Evolutionary conservation across 1,140 invertebrate genomes (phyloP).

Genomic region (Gryllus bimaculatus): DNA sequence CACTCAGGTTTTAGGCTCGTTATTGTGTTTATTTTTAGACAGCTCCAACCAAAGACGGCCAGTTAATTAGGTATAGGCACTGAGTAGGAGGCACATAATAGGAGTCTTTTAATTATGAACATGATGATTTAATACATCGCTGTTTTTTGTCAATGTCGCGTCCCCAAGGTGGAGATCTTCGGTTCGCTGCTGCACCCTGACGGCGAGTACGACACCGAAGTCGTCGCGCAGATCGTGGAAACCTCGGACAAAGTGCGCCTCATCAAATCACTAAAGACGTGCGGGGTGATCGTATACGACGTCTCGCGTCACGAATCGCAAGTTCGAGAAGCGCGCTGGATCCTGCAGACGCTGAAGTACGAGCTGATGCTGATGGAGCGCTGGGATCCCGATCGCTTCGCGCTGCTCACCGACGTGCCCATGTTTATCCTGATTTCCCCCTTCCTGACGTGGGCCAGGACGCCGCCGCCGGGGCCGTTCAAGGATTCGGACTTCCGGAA

Average conservation of each 20-base stretch:
- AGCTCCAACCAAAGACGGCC: too few species aligned
- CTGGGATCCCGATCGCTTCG: neutral
- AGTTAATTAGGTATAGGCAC: too few species aligned
- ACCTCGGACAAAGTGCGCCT: neutral
- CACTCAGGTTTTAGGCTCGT: too few species aligned
- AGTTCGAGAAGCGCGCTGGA: neutral
- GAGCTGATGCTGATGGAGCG: neutral
- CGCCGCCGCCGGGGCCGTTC: conserved; percentile 21
- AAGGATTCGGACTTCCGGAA: neutral
- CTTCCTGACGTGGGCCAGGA: conserved; percentile 49
- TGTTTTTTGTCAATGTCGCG: too few species aligned
- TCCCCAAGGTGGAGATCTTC: neutral
- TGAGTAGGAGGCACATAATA: too few species aligned
- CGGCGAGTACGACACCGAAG: neutral
- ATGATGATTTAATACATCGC: too few species aligned
- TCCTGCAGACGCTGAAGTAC: neutral
- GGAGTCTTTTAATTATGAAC: too few species aligned
- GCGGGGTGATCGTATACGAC: neutral
- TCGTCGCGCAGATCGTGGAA: neutral
- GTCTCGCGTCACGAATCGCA: neutral
- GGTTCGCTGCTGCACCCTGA: neutral
- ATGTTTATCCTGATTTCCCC: conserved; percentile 48
- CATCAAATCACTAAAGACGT: neutral
- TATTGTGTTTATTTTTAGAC: too few species aligned
- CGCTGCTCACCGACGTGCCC: conserved; percentile 24